These are phyloP conservation scores for Pongo pygmaeus DNA, from an alignment of 2,113 vertebrate species.

Conservation along the genomic window DNA sequence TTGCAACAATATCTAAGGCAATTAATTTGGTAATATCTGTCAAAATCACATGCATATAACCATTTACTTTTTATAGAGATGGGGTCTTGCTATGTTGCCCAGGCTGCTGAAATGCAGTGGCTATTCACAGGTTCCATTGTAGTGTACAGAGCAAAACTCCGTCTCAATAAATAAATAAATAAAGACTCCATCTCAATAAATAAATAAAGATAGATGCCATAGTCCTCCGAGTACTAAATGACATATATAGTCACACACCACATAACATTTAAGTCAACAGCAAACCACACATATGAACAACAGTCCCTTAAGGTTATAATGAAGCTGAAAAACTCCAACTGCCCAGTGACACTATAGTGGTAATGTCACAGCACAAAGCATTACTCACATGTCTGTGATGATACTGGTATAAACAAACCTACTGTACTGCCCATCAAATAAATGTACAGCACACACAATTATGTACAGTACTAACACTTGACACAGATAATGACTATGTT, in stretches of 20 bases:
- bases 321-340: not conserved
- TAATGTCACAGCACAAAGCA: not conserved
- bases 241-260: not conserved
- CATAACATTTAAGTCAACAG: not conserved
- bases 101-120: not conserved
- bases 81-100: not conserved
- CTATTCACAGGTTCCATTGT: not conserved
- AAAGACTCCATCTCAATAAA: not conserved
- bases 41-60: not conserved
- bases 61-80: not conserved
- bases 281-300: not conserved
- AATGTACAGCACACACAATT: not conserved
- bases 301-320: not conserved
- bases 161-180: not conserved
- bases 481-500: not conserved
- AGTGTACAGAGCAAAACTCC: no score
- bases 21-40: not conserved
- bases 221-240: not conserved
- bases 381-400: not conserved
- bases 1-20: not conserved
- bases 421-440: not conserved
- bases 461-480: not conserved
- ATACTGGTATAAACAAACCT: not conserved
- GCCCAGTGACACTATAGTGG: not conserved
- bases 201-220: not conserved